phyloP scores from a whole-genome alignment of 2,797 vertebrate species.

The Cyprinodon diabolis region DNA sequence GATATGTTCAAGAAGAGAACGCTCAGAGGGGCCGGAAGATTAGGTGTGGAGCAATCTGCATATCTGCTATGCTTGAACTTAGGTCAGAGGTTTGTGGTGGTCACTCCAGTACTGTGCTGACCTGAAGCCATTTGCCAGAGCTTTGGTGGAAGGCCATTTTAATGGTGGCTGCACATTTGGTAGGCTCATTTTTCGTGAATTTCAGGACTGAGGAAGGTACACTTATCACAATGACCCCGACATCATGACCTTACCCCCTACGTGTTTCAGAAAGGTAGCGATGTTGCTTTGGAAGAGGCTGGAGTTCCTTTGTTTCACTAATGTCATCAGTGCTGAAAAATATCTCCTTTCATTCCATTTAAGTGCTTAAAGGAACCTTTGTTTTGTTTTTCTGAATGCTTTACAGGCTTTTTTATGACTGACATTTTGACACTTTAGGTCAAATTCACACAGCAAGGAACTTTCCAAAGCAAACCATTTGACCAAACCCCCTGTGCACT shows the following conservation, averaged over 20 bases:
- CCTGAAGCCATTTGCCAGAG: not conserved
- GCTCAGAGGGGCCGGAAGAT: conserved; percentile 47
- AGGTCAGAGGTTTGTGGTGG: conserved; percentile 23
- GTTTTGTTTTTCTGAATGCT: not conserved
- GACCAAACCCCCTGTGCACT: not conserved
- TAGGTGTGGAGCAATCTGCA: conserved; percentile 31
- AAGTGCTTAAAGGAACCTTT: not conserved
- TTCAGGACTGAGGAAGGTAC: not conserved
- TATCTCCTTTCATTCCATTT: not conserved
- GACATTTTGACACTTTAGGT: conserved; percentile 1
- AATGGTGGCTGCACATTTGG: not conserved
- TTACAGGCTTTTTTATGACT: conserved; percentile 6
- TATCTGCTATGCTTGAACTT: conserved; percentile 17
- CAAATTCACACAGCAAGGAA: not conserved
- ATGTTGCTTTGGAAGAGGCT: not conserved
- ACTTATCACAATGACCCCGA: not conserved
- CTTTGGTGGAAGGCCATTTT: not conserved
- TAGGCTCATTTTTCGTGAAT: not conserved
- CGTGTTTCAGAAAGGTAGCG: not conserved
- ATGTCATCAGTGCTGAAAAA: not conserved
- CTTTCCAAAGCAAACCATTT: not conserved
- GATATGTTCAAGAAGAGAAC: conserved; percentile 55
- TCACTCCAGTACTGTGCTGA: not conserved
- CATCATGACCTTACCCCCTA: not conserved
- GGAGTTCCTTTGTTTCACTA: not conserved